These are phyloP conservation scores for Sebastes iracundus DNA, from an alignment of 2,797 vertebrate genomes.

Conservation along the genomic window DNA sequence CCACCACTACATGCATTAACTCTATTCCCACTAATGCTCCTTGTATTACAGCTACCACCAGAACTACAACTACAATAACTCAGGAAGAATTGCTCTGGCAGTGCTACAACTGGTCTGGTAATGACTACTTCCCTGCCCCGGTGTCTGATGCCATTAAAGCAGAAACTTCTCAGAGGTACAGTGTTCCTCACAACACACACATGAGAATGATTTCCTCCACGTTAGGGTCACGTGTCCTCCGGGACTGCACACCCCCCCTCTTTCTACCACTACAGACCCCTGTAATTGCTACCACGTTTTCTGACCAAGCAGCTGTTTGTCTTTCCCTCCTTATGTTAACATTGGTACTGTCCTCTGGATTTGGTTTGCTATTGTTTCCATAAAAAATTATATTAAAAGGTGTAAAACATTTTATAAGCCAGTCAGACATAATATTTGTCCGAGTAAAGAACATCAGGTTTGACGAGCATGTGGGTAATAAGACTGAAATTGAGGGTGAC, in stretches of 20 bases:
- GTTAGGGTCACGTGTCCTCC: slow-evolving; percentile 70
- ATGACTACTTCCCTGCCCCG: slow-evolving; percentile 64
- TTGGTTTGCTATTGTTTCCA: slow-evolving; percentile 65
- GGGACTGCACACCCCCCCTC: slow-evolving; percentile 44
- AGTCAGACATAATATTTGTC: slow-evolving; percentile 43
- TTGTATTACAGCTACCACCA: not conserved
- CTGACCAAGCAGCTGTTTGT: slow-evolving; percentile 76
- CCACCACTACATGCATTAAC: not conserved
- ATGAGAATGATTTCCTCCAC: slow-evolving; percentile 77
- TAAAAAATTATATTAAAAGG: slow-evolving; percentile 49
- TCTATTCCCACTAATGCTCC: not conserved
- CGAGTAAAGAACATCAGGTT: slow-evolving; percentile 12
- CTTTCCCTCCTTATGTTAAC: slow-evolving; percentile 68
- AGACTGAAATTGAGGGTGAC: slow-evolving; percentile 7
- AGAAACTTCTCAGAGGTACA: slow-evolving; percentile 72
- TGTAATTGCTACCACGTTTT: slow-evolving; percentile 79
- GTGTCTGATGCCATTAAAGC: slow-evolving; percentile 69
- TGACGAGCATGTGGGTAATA: not conserved
- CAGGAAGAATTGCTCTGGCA: not conserved
- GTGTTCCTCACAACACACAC: slow-evolving; percentile 67
- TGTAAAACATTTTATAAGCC: slow-evolving; percentile 46
- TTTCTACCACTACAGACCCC: slow-evolving; percentile 62
- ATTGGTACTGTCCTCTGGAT: slow-evolving; percentile 49
- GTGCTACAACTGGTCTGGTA: slow-evolving; percentile 26
- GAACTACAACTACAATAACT: slow-evolving; percentile 22